Conservation (phyloP, 2,797 vertebrate genomes). For the Miichthys miiuy region DNA sequence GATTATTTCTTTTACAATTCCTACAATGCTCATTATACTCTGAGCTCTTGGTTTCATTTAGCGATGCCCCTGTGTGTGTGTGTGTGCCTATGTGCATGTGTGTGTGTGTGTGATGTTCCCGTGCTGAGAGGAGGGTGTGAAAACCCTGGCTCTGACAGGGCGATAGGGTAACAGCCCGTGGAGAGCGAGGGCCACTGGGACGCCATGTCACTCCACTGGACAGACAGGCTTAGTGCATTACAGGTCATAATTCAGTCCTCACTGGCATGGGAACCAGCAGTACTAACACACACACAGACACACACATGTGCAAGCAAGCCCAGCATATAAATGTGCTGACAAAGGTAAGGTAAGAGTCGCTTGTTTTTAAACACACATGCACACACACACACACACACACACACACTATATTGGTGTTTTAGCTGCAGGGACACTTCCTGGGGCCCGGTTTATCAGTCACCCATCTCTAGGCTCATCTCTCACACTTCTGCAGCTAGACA, state of each 20-base stretch:
- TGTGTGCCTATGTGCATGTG: conserved; percentile 44
- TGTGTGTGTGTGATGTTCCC: conserved; percentile 56
- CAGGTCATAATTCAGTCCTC: conserved; percentile 72
- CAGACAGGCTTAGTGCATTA: conserved; percentile 72
- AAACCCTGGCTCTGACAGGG: conserved; percentile 65
- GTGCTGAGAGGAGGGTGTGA: conserved; percentile 70
- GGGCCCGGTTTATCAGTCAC: conserved; percentile 71
- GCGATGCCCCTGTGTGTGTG: conserved; percentile 24
- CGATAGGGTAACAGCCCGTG: conserved; percentile 73
- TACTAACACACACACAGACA: conserved; percentile 37
- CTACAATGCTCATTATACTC: conserved; percentile 37
- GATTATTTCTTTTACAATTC: conserved; percentile 43
- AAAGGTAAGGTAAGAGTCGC: conserved; percentile 46
- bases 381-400: conserved; percentile 27
- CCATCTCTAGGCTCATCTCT: conserved; percentile 75
- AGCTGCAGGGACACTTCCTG: conserved; percentile 69
- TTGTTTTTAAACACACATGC: conserved; percentile 44
- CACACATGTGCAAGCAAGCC: conserved; percentile 36
- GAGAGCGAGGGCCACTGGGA: conserved; percentile 69
- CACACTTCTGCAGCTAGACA: conserved; percentile 57
- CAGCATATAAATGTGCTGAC: conserved; percentile 71
- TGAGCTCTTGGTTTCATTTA: conserved; percentile 46
- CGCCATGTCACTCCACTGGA: conserved; percentile 72
- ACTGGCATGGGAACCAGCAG: conserved; percentile 75
- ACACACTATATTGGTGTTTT: conserved; percentile 46